These are phyloP conservation scores for Drosophila sulfurigaster DNA, from an alignment of 1,140 invertebrate species.

Conservation along the genomic window DNA sequence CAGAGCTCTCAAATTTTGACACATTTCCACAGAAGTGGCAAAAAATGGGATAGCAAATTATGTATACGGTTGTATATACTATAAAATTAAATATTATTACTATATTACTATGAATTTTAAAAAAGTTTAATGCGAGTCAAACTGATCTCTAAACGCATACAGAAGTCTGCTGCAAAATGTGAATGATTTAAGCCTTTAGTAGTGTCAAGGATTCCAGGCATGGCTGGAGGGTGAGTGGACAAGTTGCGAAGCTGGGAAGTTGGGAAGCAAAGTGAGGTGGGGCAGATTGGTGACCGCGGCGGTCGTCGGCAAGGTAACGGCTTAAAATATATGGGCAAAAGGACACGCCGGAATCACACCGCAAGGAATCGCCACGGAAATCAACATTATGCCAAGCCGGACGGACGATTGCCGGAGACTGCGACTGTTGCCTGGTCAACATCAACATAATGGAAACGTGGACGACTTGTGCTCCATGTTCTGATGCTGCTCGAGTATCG, in stretches of 20 bases:
- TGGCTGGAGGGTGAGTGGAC: background rate
- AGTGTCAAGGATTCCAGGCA: background rate
- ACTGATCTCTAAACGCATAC: background rate
- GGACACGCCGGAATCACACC: slow-evolving; percentile 80
- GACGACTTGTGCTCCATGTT: slow-evolving; percentile 21
- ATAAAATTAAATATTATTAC: too few relatives aligned
- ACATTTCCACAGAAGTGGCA: too few relatives aligned
- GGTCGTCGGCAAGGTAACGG: slow-evolving; percentile 67
- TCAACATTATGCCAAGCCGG: slow-evolving; percentile 76
- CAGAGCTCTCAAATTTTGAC: too few relatives aligned
- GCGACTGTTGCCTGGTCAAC: slow-evolving; percentile 56
- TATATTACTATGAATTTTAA: too few relatives aligned
- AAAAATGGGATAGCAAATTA: too few relatives aligned
- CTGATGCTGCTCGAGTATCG: slow-evolving; percentile 20
- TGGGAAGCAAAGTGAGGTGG: slow-evolving; percentile 5
- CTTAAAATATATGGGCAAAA: slow-evolving; percentile 81
- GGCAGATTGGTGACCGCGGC: slow-evolving; percentile 72
- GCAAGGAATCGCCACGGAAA: slow-evolving; percentile 79
- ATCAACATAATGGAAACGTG: slow-evolving; percentile 69
- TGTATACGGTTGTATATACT: too few relatives aligned
- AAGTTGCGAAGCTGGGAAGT: background rate
- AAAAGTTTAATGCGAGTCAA: background rate
- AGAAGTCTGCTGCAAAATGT: slow-evolving; percentile 8
- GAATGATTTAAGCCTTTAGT: slow-evolving; percentile 31
- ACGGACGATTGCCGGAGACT: slow-evolving; percentile 46